Evolutionary conservation across 2,113 vertebrate genomes (phyloP).

Genomic region (Engraulis encrasicolus): DNA sequence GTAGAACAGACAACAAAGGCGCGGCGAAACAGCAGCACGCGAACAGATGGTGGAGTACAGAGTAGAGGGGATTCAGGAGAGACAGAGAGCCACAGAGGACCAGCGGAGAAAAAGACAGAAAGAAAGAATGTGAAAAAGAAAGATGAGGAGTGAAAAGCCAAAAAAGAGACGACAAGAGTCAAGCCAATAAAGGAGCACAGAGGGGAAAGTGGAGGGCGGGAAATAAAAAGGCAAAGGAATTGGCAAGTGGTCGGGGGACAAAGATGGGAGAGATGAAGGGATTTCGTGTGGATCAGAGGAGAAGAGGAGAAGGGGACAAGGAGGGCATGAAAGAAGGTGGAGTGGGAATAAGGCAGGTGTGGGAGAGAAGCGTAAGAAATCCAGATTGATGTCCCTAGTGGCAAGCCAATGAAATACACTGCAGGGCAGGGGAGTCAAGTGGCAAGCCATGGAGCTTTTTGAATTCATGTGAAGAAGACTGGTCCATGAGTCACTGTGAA

Average conservation of each 20-base stretch:
- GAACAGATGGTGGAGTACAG: constrained; percentile 14
- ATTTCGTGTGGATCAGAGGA: background rate
- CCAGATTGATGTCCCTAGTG: no score
- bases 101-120: constrained; percentile 3
- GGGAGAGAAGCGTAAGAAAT: no score
- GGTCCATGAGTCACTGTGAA: no score
- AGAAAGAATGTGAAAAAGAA: background rate
- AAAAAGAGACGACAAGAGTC: background rate
- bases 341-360: no score
- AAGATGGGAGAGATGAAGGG: background rate
- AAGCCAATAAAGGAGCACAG: background rate
- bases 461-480: no score
- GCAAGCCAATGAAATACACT: no score
- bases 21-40: background rate
- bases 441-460: no score
- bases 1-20: constrained; percentile 73
- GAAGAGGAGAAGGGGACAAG: background rate
- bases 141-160: background rate
- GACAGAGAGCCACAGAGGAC: constrained; percentile 18
- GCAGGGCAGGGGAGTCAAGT: no score
- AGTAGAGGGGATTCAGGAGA: background rate
- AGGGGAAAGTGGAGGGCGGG: background rate
- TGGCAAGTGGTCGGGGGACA: no score
- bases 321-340: background rate
- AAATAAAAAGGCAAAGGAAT: background rate